Evolutionary conservation across 2,888 invertebrate genomes (phyloP).

Genomic region (Calameuta pallipes): DNA sequence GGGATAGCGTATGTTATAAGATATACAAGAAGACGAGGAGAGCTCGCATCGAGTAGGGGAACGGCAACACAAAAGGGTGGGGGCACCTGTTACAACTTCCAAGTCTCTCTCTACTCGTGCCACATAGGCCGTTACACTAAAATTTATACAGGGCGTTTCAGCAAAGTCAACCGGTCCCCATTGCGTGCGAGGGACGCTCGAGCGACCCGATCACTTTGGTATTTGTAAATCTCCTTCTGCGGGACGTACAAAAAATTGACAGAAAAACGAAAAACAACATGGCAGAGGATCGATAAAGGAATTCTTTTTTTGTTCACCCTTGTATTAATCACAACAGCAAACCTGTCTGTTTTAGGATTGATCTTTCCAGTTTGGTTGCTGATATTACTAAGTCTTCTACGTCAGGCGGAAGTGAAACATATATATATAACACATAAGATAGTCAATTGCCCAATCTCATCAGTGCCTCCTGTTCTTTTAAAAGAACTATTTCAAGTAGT

Average conservation of each 20-base stretch:
- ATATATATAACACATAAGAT: neutral
- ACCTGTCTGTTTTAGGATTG: neutral
- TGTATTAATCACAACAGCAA: neutral
- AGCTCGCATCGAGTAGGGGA: constrained; percentile 1
- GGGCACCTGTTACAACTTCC: constrained; percentile 49
- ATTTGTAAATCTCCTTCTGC: neutral
- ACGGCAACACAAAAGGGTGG: constrained; percentile 15
- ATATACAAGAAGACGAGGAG: constrained; percentile 9
- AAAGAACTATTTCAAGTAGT: neutral
- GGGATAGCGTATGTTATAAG: constrained; percentile 15
- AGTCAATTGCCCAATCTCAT: neutral
- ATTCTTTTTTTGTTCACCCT: neutral
- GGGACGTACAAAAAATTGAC: constrained; percentile 6
- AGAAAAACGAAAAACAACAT: constrained; percentile 2
- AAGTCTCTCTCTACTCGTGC: constrained; percentile 22
- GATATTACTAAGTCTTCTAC: neutral
- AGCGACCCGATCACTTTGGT: neutral
- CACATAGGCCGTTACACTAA: constrained; percentile 7
- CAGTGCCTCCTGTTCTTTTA: neutral
- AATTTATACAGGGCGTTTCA: neutral
- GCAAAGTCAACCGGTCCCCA: neutral
- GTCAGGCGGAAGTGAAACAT: neutral
- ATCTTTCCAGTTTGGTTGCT: neutral
- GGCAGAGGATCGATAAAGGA: neutral
- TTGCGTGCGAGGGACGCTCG: neutral